Evolutionary conservation across 2,888 invertebrate genomes (phyloP).

Genomic region (Aleiodes alternator): DNA sequence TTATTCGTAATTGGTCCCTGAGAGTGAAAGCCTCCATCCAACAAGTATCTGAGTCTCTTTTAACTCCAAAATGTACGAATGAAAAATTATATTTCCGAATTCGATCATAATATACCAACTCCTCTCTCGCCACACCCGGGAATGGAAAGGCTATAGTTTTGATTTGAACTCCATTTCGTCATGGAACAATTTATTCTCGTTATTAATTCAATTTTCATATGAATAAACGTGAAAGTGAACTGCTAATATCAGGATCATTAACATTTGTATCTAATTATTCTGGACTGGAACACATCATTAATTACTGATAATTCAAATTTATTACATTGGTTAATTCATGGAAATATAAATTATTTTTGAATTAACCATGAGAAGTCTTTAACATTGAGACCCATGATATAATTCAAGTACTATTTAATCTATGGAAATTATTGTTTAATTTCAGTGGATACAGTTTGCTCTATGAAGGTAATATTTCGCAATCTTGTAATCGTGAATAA

Average conservation of each 20-base stretch:
- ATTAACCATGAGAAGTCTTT: too few relatives aligned
- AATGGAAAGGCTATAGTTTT: constrained; percentile 17
- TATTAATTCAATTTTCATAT: constrained; percentile 23
- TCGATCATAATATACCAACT: constrained; percentile 40
- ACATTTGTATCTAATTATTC: background rate
- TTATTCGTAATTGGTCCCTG: constrained; percentile 17
- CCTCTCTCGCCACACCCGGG: constrained; percentile 40
- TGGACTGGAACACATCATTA: too few relatives aligned
- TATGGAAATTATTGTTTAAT: too few relatives aligned
- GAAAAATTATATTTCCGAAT: constrained; percentile 40
- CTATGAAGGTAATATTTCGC: too few relatives aligned
- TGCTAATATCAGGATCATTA: background rate
- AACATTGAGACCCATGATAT: too few relatives aligned
- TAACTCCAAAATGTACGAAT: background rate
- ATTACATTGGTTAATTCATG: too few relatives aligned
- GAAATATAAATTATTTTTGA: too few relatives aligned
- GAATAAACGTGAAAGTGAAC: constrained; percentile 1
- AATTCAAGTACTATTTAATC: too few relatives aligned
- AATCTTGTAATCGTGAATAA: too few relatives aligned
- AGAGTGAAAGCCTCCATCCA: constrained; percentile 12
- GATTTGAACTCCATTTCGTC: constrained; percentile 20
- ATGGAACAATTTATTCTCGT: constrained; percentile 24
- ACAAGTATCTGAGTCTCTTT: background rate
- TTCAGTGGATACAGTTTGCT: too few relatives aligned
- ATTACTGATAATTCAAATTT: too few relatives aligned